Evolutionary conservation across 2,113 vertebrate species (phyloP).

Genomic region (Junco hyemalis): DNA sequence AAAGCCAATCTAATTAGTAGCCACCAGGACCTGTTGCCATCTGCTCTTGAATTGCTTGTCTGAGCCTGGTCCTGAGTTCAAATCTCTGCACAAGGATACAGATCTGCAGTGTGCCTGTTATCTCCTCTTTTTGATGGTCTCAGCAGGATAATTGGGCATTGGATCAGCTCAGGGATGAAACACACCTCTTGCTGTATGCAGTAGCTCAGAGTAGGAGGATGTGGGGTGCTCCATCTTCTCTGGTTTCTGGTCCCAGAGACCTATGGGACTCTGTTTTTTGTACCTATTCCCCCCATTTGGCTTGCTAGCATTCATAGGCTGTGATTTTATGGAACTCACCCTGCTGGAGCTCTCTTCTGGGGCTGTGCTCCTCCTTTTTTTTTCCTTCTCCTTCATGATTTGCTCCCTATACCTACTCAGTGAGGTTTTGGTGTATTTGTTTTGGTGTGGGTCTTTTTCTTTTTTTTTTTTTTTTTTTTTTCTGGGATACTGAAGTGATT

Average conservation of each 20-base stretch:
- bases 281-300: background rate
- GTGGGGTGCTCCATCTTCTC: background rate
- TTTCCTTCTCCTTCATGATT: background rate
- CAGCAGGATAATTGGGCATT: background rate
- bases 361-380: background rate
- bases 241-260: background rate
- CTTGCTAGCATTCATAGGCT: background rate
- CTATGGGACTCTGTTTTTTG: background rate
- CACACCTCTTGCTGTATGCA: background rate
- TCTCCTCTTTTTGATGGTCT: background rate
- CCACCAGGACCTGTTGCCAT: background rate
- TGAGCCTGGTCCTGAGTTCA: background rate
- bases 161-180: background rate
- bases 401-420: background rate
- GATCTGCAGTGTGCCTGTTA: background rate
- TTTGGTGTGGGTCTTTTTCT: background rate
- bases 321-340: background rate
- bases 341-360: background rate
- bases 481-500: background rate
- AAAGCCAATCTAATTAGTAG: background rate
- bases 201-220: background rate
- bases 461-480: background rate
- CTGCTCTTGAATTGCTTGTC: background rate
- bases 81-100: background rate
- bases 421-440: background rate